Base-by-base conservation (phyloP, 2,797 vertebrate genomes). In the Aulostomus chinensis region DNA sequence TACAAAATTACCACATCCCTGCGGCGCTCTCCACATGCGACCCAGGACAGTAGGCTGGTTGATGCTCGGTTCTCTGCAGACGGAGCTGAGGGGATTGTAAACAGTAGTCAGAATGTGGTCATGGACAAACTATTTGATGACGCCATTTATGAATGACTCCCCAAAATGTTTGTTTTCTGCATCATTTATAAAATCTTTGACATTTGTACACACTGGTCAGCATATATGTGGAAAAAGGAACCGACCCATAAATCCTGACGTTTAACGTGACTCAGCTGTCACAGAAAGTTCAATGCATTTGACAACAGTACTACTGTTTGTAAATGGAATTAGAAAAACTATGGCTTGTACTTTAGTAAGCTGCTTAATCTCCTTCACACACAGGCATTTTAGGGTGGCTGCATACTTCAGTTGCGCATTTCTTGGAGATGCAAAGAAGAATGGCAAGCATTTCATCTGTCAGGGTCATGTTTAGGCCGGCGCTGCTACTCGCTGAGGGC, bases 281-380 rank as follows among this genome's bases (percentile, higher is more conserved):
- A 46, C 18, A 47, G 26, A 32, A 22, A 39, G 9, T 9, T n/a
- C n/a, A 32, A 12, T 18, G 22, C 47, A 6, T 24, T 41, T 33
- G 14, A 31, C 33, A 29, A 39, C 9, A 1, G 9, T 22, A 31
- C 22, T 31, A 4, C 14, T 57, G 25, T 60, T 53, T 58, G 20
- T 40, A 59, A 36, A 56, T 58, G 29, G 32, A 53, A 58, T 57
- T 54, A 36, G 21, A 18, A 42, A 39, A 64, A 60, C 29, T 48
- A 36, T 55, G 11, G 20, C 42, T 25, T 54, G 42, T 30, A 25
- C 21, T 13, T 17, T 42, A 65, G 18, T 51, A 36, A 36, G 36
- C 39, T 57, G 26, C 28, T 42, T 61, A 34, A 50, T 58, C 26
- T 29, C n/a, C 6, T 46, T 30, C 13, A 33, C 26, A 16, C 6